Base-by-base conservation (phyloP, 2,797 vertebrate species). In the Poliocrania exsul region DNA sequence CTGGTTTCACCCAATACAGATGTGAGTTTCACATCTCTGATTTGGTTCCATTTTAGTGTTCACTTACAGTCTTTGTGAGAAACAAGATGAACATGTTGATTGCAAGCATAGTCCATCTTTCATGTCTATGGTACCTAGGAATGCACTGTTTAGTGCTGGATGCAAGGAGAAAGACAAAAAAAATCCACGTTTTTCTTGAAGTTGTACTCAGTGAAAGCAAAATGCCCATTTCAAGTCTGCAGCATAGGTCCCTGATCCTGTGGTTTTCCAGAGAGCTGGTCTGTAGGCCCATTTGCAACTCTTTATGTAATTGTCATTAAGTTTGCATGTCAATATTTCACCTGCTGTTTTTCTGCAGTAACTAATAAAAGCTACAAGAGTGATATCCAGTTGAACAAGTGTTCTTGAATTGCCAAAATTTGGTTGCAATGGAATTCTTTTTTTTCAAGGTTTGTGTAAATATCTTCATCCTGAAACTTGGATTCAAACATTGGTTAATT, bases 1-100 rank as follows among this genome's bases (percentile, higher is more conserved):
- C 75, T 92, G 46, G 31, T 85, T 93, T 87, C 61, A 93, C 79
- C 89, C 87, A 84, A 80, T 37, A 31, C 78, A 69, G 37, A 54
- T 53, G 46, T 50, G n/a, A 8, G 11, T 82, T 93, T 93, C 29
- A 25, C 15, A 23, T 79, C 40, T 73, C 0, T 1, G 60, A 60
- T 49, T 90, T 88, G 35, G 19, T 73, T 92, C 71, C 1, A 0
- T 64, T 92, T 83, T 74, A 67, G 8, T 9, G 3, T 58, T 93
- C 50, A 49, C 11, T 6, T 66, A 7, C 8, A 60, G 40, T 8
- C 46, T 67, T 53, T 64, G 64, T 65, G 47, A 75, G 64, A 77
- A 31, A 82, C 64, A 37, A 91, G 67, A 31, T 53, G 31, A 33
- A 38, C 0, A 1, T 12, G 13, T 0, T 60, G 21, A 35, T 31